Evolutionary conservation across 2,797 vertebrate species (phyloP), one percentile per base, ranked within the genome.

Genomic region (Propithecus perrieri): DNA sequence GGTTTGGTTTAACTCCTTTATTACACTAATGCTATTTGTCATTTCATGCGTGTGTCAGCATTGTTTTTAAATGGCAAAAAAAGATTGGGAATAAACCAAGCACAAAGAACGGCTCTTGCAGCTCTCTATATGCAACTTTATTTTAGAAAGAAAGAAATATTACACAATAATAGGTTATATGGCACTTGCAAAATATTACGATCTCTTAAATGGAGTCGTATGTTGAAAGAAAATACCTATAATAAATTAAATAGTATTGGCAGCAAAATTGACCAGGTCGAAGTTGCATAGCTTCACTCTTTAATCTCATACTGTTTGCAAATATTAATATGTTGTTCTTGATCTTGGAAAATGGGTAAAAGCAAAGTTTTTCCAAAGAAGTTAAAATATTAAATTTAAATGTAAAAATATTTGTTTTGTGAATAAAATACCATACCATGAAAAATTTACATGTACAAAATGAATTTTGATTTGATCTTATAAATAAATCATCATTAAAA

Each of bases 1-100:
- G 86, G 98, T 98, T 97, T 95, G 89, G 97, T 98, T 98, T 98
- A 98, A 98, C 98, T 97, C 92, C 96, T 98, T 98, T 98, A 98
- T 98, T 99, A 98, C 98, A 98, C 98, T 99, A 99, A 99, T 99
- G 99, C 98, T 98, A 98, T 98, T 96, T 98, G 98, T 98, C 98
- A 98, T 98, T 99, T 99, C 98, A 98, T 99, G 99, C 98, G 43
- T 98, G 98, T 99, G 98, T 99, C 99, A 99, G 98, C 99, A 98
- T 97, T 98, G 90, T 95, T 81, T 98, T 98, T 99, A 98, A 99
- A 99, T 98, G 98, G 96, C 98, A 99, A 99, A 97, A 87, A 97
- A 76, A 97, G 92, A 96, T 98, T 98, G 99, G 48, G 85, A 98
- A 98, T 98, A 98, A 98, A 98, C 98, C 98, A 98, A 97, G 97